Base-by-base conservation (phyloP, 2,113 vertebrate species). In the Origma solitaria region DNA sequence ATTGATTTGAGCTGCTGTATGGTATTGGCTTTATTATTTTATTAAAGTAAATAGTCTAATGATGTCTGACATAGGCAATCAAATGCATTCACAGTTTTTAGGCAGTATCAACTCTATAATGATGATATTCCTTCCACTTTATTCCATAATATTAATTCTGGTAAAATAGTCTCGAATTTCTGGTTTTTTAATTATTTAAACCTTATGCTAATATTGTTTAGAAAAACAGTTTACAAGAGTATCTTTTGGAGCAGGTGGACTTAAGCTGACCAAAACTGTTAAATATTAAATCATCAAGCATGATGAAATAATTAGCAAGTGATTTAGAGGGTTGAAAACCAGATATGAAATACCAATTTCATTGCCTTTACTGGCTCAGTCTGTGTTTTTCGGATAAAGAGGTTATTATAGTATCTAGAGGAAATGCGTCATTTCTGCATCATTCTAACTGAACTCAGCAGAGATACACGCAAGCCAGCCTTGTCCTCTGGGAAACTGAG, bases 41-140 rank as follows among this genome's bases (percentile, higher is more conserved):
- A 89, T 87, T 95, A 92, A 92, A 93, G 77, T 45, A 84, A 94
- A 56, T 87, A 94, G 37, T 62, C 40, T 91, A 93, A 91, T 50
- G 35, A 45, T 95, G 50, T 94, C 78, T 94, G 76, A 73, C 86
- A 76, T 33, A 68, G 30, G n/a, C 42, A 90, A 62, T 78, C 56
- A 93, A 88, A 89, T 38, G 53, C 17, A 45, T 86, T 80, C 51
- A 40, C 24, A 61, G 53, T 38, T 94, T 92, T 94, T 62, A 93
- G 69, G 28, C 35, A 80, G 14, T 38, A 78, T 71, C 44, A 88
- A 4, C 45, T 82, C 49, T 68, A 23, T 18, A 65, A 54, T 62
- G 7, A 69, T 89, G 87, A 33, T 69, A 68, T 54, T 76, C 20
- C 13, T 89, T 88, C 37, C n/a, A n/a, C 25, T 75, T 92, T 54